A percentile compares a stretch with the other conserved stretches of the same genome.
Evolutionary conservation across 37 sponge, comb jelly and placozoan species (phyloP).

Genomic region (Mnemiopsis leidyi): DNA sequence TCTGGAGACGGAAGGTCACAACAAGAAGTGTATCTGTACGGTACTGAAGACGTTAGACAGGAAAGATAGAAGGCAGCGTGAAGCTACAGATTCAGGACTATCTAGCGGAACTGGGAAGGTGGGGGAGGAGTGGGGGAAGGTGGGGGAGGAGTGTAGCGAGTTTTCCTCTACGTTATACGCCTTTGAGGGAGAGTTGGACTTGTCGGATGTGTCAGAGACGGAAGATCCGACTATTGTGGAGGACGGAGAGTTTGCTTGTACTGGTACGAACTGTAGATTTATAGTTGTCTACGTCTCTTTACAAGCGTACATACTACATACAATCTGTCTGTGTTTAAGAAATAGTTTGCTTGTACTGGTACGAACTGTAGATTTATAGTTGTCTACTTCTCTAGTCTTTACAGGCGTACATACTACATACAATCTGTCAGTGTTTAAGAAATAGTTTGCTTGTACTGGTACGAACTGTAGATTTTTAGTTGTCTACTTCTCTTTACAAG

Average conservation of each 20-base stretch:
- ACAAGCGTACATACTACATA: too few relatives aligned
- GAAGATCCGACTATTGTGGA: slow-evolving; percentile 11
- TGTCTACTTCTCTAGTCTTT: too few relatives aligned
- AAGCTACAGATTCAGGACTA: too few relatives aligned
- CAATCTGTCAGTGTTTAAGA: too few relatives aligned
- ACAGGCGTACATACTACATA: too few relatives aligned
- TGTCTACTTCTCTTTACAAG: too few relatives aligned
- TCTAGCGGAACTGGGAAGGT: background rate
- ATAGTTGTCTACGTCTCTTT: too few relatives aligned
- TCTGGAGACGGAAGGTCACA: background rate
- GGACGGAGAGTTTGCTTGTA: slow-evolving; percentile 9
- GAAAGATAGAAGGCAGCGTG: background rate
- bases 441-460: background rate
- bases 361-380: too few relatives aligned
- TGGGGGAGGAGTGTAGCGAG: background rate
- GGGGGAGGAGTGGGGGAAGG: background rate
- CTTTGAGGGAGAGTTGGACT: slow-evolving; percentile 34
- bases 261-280: too few relatives aligned
- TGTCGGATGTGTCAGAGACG: background rate
- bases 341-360: background rate
- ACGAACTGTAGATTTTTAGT: too few relatives aligned
- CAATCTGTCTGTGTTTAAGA: too few relatives aligned
- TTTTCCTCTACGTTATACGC: background rate
- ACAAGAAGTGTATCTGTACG: background rate
- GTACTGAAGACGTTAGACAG: background rate